Base-by-base conservation (phyloP, 2,888 invertebrate species). In the Catocala nupta region DNA sequence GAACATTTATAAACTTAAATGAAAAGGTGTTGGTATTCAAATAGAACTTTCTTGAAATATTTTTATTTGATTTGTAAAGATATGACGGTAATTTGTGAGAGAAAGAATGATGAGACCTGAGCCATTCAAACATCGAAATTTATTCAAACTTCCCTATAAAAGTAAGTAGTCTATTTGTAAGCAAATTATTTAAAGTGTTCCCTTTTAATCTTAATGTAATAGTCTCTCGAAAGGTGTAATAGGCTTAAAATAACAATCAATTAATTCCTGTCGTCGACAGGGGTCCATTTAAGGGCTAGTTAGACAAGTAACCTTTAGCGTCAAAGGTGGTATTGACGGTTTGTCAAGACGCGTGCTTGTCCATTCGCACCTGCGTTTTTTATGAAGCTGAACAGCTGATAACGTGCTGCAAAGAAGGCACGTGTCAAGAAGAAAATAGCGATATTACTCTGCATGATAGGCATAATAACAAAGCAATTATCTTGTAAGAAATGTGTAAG, bases 291-390 rank as follows among this genome's bases (percentile, higher is more conserved):
- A 63, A 65, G 70, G 73, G 64, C 71, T 53, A 66, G 79, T 71
- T 65, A 44, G 60, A 65, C 85, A 73, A 84, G 79, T 84, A 77
- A 84, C 86, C 82, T 85, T 86, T 79, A 61, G 45, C 65, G 53
- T 71, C 65, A 83, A 82, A 82, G 78, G 82, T 81, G 81, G 66
- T 52, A 60, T 33, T 65, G 68, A 60, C 67, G 50, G 78, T 71
- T 74, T 66, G 66, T 67, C 55, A 65, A 72, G 73, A 69, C 73
- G 65, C 77, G 81, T 78, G 77, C 77, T 65, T 57, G 65, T 57
- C 25, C 59, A 59, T 56, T 42, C 25, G 63, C 83, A 84, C 77
- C 81, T 84, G 84, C 68, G 55, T 59, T 78, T 83, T 81, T 80
- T 83, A 73, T 65, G 16, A 51, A 57, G 45, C 34, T 55, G 25